Evolutionary conservation across 2,888 invertebrate species (phyloP), one percentile per base, ranked within the genome.

Genomic region (Cacoxenus indagator): DNA sequence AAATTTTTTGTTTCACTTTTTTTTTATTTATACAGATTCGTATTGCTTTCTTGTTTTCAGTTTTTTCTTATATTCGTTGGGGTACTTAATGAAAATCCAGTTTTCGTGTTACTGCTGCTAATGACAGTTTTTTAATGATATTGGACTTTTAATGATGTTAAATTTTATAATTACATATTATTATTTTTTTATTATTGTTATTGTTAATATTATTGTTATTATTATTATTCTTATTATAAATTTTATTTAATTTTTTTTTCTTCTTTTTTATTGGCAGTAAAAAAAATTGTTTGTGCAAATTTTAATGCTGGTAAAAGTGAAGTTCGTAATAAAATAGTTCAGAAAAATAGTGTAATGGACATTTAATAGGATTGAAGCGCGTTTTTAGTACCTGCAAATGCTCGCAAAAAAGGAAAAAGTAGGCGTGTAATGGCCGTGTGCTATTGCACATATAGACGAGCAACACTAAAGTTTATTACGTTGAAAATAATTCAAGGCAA

Each of bases 91-190:
- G 77, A 76, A 81, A 81, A 81, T 83, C 83, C 81, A 77, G 82
- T 78, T 83, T 83, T 73, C 82, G 77, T 82, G 78, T 81, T 77
- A 74, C 78, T 76, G 75, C 83, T 82, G 82, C 83, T 82, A 83
- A 83, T 82, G 82, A 82, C 82, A 82, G 79, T 82, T 82, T 82
- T 82, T 81, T 80, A 82, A 83, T 78, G 83, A 78, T 77, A 80
- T 77, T 76, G 74, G 74, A 79, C 77, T 48, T 48, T 48, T 48
- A 8, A 48, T 5, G 5, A 8, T 37, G 5, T 37, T 37, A 11
- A 11, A 14, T 37, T 37, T 37, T 37, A 11, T 11, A 11, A 37
- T 37, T 37, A 11, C 14, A 37, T 37, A 4, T 37, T 37, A n/a
- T 37, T 14, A 37, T 17, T 48, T 9, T 48, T 48, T 48, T 48